Percentiles rank a stretch among this genome's conserved stretches.
phyloP scores from a whole-genome alignment of 2,888 invertebrate genomes.

The Melanchra persicariae region DNA sequence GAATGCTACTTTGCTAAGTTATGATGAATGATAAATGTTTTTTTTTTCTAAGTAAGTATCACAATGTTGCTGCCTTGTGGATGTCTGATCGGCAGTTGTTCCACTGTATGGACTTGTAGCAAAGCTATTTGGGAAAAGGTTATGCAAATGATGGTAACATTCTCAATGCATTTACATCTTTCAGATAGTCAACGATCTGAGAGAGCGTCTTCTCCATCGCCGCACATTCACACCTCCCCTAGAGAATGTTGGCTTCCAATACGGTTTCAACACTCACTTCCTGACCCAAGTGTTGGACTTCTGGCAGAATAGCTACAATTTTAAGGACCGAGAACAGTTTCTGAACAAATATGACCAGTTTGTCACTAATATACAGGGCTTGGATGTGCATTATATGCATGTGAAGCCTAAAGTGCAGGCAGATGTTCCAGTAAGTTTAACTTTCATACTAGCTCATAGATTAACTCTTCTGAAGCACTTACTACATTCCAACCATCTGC shows the following conservation, averaged over 20 bases:
- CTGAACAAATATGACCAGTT: conserved; percentile 95
- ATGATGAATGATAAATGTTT: too few species aligned
- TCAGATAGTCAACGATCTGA: conserved; percentile 89
- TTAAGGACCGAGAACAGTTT: conserved; percentile 91
- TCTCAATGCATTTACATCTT: conserved; percentile 66
- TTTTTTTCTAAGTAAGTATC: too few species aligned
- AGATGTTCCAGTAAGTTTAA: conserved; percentile 73
- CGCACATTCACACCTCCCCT: conserved; percentile 90
- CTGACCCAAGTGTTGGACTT: conserved; percentile 93
- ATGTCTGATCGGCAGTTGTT: too few species aligned
- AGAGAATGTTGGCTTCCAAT: conserved; percentile 93
- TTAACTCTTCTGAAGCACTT: too few species aligned
- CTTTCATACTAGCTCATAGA: neutral
- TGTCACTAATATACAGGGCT: conserved; percentile 93
- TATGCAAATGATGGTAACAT: neutral
- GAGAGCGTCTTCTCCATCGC: conserved; percentile 88
- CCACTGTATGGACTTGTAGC: too few species aligned
- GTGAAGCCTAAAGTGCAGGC: conserved; percentile 89
- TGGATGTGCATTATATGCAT: conserved; percentile 94
- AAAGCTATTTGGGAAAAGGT: neutral
- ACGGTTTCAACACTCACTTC: conserved; percentile 95
- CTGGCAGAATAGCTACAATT: conserved; percentile 94
- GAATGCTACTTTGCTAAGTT: too few species aligned
- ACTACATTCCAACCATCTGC: too few species aligned
- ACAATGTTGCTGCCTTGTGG: too few species aligned